phyloP scores from a whole-genome alignment of 1,140 invertebrate species.

The Nasonia longicornis region DNA sequence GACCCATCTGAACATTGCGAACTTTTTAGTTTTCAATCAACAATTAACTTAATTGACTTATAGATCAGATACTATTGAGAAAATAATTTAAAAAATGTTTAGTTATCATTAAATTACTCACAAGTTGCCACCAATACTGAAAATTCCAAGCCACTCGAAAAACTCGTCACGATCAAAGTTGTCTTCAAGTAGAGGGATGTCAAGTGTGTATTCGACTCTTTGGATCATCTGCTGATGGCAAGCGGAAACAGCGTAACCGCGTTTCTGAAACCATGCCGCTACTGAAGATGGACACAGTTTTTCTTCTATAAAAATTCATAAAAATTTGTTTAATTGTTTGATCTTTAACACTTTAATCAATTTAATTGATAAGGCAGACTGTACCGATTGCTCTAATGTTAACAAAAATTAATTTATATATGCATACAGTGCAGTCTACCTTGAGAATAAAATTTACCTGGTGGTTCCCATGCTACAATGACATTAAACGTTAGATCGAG shows the following conservation, averaged over 20 bases:
- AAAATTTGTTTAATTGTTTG: not conserved
- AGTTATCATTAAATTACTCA: slow-evolving; percentile 50
- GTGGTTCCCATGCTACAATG: slow-evolving; percentile 71
- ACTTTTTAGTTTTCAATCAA: slow-evolving; percentile 3
- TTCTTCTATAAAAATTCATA: slow-evolving; percentile 59
- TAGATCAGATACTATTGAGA: not conserved
- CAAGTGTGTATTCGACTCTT: slow-evolving; percentile 59
- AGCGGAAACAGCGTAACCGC: slow-evolving; percentile 63
- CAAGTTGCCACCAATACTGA: slow-evolving; percentile 66
- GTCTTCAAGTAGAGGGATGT: slow-evolving; percentile 60
- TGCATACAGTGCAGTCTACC: not conserved
- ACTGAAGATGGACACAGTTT: slow-evolving; percentile 73
- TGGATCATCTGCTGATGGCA: slow-evolving; percentile 63
- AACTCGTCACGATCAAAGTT: slow-evolving; percentile 60
- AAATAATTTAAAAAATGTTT: slow-evolving; percentile 11
- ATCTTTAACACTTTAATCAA: not conserved
- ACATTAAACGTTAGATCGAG: slow-evolving; percentile 65
- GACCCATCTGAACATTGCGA: not conserved
- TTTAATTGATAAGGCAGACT: not conserved
- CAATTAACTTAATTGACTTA: not conserved
- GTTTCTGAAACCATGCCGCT: slow-evolving; percentile 71
- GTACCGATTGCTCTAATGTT: not conserved
- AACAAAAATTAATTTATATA: not conserved
- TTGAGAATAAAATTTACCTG: slow-evolving; percentile 58
- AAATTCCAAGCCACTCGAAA: slow-evolving; percentile 72